Percentiles rank a stretch among this genome's conserved stretches.
phyloP scores from a whole-genome alignment of 2,888 invertebrate genomes.

The Ametastegia equiseti region DNA sequence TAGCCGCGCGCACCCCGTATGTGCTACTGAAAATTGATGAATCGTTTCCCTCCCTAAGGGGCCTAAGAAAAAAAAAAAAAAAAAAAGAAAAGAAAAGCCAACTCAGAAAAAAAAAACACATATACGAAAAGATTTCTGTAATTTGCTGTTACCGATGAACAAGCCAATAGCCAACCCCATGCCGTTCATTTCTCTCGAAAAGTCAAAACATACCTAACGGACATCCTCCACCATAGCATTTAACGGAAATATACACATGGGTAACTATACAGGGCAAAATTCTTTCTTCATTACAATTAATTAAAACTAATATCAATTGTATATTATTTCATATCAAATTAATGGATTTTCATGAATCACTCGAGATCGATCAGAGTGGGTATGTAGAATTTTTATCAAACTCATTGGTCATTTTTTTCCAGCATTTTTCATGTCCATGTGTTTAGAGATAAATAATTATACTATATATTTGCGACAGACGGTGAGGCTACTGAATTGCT shows the following conservation, averaged over 20 bases:
- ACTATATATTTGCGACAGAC: slow-evolving; percentile 20
- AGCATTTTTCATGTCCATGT: not conserved
- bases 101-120: slow-evolving; percentile 47
- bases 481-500: not conserved
- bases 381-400: too few species aligned
- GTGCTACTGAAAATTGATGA: slow-evolving; percentile 56
- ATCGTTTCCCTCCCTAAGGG: slow-evolving; percentile 51
- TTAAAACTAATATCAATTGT: too few species aligned
- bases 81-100: not conserved
- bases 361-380: too few species aligned
- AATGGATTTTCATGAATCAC: too few species aligned
- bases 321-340: too few species aligned
- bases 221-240: not conserved
- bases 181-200: not conserved
- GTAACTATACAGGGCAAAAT: too few species aligned
- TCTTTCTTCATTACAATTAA: too few species aligned
- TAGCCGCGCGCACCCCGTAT: slow-evolving; percentile 48
- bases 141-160: slow-evolving; percentile 46
- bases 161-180: not conserved
- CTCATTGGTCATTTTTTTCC: too few species aligned
- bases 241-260: not conserved
- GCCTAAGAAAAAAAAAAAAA: not conserved
- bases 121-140: slow-evolving; percentile 15
- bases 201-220: not conserved
- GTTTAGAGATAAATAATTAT: not conserved